Evolutionary conservation across 2,113 vertebrate genomes (phyloP), one percentile per base, ranked within the genome.

Genomic region (Trogon surrucura): DNA sequence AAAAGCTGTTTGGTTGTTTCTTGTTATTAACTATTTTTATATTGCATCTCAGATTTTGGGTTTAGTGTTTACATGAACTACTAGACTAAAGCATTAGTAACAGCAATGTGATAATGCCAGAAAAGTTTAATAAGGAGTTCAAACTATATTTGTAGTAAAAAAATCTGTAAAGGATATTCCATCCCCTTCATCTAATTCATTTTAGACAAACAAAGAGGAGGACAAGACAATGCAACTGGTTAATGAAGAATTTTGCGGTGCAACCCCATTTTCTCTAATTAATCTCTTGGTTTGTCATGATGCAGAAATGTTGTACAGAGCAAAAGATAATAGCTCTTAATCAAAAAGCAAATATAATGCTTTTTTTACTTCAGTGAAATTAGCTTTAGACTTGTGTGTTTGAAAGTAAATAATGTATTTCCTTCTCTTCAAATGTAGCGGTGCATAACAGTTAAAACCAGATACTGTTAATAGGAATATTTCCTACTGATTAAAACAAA

Each of bases 371-470:
- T 83, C 5, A 18, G 26, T 47, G 22, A 44, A 21, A 60, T 30
- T 29, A 53, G 22, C 3, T 72, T 64, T 69, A 44, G 13, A 41
- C 11, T 66, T 66, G 11, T 29, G 9, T 51, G 2, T 41, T 80
- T 64, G 45, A 25, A 54, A 56, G 6, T 5, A 69, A 30, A 72
- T 36, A 27, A 71, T 8, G 1, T 13, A 7, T 80, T 83, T 77
- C 3, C 7, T 8, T 36, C 13, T 81, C 3, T 73, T 34, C 19
- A 38, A 61, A 36, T 4, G 34, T 69, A 56, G 58, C 48, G 16
- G 5, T 71, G 3, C 2, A 0, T 10, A 13, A 65, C 1, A 3
- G 21, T 30, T 25, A 51, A 85, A 53, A 13, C 22, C 30, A 48
- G 20, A 10, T 16, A 9, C 2, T 10, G 10, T 26, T 51, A 16